These are phyloP conservation scores for Tragelaphus oryx DNA, from an alignment of 2,797 vertebrate genomes.

Conservation along the genomic window DNA sequence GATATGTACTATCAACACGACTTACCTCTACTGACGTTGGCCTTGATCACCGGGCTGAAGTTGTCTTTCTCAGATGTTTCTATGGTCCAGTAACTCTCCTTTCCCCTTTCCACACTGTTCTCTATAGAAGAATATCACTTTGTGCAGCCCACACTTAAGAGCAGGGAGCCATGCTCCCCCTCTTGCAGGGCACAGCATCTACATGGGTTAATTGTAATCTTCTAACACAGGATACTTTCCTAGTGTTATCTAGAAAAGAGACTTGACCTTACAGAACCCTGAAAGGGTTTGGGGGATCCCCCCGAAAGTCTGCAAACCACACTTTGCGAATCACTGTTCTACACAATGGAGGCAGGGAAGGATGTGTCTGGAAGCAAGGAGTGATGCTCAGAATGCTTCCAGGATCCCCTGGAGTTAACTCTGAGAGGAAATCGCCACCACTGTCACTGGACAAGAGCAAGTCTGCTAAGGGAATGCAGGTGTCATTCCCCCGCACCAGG, in stretches of 20 bases:
- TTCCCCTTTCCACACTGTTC: neutral
- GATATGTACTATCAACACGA: rapidly evolving
- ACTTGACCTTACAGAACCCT: neutral
- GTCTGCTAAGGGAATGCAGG: neutral
- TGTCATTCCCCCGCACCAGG: neutral
- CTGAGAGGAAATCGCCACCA: rapidly evolving
- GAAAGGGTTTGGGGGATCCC: rapidly evolving
- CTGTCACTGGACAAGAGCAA: neutral
- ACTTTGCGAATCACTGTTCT: neutral
- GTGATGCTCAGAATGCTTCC: neutral
- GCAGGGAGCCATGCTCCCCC: rapidly evolving
- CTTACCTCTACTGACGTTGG: neutral
- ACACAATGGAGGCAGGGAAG: neutral
- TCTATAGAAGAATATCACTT: neutral
- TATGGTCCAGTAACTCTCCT: too few relatives aligned
- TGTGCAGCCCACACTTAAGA: too few relatives aligned
- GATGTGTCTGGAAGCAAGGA: rapidly evolving
- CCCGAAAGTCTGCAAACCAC: neutral
- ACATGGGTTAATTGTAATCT: neutral
- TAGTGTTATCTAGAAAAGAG: neutral
- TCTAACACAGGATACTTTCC: neutral
- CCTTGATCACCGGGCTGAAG: neutral
- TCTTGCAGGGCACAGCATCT: neutral
- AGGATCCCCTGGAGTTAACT: neutral
- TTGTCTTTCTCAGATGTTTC: neutral